Evolutionary conservation across 1,140 invertebrate genomes (phyloP), one percentile per base, ranked within the genome.

Genomic region (Sinonovacula constricta): DNA sequence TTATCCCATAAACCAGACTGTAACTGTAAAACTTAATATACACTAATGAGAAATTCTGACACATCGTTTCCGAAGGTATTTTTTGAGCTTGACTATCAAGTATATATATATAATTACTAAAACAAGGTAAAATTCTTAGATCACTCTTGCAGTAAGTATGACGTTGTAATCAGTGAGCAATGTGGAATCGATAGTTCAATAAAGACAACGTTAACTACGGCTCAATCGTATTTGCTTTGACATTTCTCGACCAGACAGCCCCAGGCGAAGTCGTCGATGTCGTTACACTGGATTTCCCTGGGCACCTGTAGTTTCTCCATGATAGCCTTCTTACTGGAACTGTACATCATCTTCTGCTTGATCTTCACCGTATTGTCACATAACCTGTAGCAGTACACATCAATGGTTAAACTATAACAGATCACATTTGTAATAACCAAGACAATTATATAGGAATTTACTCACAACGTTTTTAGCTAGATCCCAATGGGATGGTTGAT

Each of bases 311-410:
- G 93, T 72, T 97, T 96, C 91, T 97, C 97, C 93, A 97, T 98
- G 85, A 99, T 92, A 85, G 97, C 97, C 92, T 98, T 97, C 90
- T 98, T 98, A 86, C 96, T 97, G 93, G 96, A 95, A 69, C 97
- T 97, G 93, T 99, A 98, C 93, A 99, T 95, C 97, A 99, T 99
- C 95, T 99, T 99, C 95, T 98, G 98, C 94, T 98, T 98, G 75
- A 99, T 96, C 92, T 96, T 97, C 87, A 97, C 96, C 90, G 95
- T 97, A 59, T 76, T 53, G 92, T 99, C 97, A 33, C 97, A 97
- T 93, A 97, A 98, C 92, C 92, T 91, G 78, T 14, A 86, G 83
- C 24, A 39, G 24, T 54, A 78, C 18, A 78, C 14, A 68, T 67
- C 28, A 36, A 60, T 26, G 33, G 26, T 14, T 28, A 10, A n/a